A percentile compares a stretch with the other conserved stretches of the same genome.
phyloP scores from a whole-genome alignment of 1,140 invertebrate species.

The Tribolium madens region DNA sequence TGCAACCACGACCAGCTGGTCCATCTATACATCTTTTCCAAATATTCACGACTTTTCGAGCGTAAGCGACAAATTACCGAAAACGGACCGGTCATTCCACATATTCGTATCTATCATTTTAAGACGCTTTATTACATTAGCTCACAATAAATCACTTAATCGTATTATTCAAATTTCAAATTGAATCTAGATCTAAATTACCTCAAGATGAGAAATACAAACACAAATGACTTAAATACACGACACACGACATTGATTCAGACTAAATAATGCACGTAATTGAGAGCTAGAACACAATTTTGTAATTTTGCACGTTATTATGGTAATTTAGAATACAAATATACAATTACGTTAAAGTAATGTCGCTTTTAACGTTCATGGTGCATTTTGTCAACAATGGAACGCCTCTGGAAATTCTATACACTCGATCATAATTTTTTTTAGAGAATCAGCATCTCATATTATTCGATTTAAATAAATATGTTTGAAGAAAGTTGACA shows the following conservation, averaged over 20 bases:
- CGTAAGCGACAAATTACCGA: background rate
- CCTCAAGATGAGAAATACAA: too few species aligned
- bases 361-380: background rate
- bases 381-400: constrained; percentile 9
- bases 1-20: constrained; percentile 43
- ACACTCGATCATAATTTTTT: constrained; percentile 8
- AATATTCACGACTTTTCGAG: constrained; percentile 37
- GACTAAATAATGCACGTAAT: background rate
- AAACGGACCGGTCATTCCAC: background rate
- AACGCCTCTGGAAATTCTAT: constrained; percentile 10
- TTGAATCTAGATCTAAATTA: background rate
- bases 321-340: constrained; percentile 6
- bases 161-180: background rate
- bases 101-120: background rate
- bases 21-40: constrained; percentile 37
- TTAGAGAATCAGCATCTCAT: background rate
- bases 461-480: background rate
- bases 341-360: constrained; percentile 4
- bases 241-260: background rate
- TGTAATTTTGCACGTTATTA: constrained; percentile 5
- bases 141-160: background rate
- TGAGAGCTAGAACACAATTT: background rate
- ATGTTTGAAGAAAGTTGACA: background rate
- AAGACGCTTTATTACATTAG: background rate
- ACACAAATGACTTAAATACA: too few species aligned